Conservation (phyloP, 2,888 invertebrate genomes). For the Tetramorium bicarinatum region DNA sequence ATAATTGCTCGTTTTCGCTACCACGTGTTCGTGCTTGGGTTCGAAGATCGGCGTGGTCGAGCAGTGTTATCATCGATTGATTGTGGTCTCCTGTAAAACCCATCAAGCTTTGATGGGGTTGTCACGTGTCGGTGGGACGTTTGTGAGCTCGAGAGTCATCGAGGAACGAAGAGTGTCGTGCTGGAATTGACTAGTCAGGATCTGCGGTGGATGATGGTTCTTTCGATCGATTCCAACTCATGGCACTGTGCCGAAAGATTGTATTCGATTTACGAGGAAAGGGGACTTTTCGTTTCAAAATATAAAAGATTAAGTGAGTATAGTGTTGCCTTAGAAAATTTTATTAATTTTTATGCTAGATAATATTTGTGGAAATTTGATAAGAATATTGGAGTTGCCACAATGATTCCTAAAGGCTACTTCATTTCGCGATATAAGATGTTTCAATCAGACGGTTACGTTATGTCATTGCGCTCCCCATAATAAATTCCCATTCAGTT, state of each 20-base stretch:
- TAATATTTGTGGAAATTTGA: not conserved
- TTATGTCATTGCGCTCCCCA: not conserved
- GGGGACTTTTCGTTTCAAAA: constrained; percentile 1
- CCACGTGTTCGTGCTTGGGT: constrained; percentile 45
- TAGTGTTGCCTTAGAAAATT: not conserved
- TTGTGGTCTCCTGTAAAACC: constrained; percentile 56
- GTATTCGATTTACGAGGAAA: constrained; percentile 21
- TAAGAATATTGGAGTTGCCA: not conserved
- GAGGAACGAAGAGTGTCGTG: constrained; percentile 50
- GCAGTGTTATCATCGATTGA: constrained; percentile 55
- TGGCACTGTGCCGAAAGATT: constrained; percentile 29
- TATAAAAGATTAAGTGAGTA: constrained; percentile 32
- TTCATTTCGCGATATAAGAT: not conserved
- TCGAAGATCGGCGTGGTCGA: constrained; percentile 46
- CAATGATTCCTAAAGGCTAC: not conserved
- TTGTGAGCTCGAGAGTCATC: constrained; percentile 56
- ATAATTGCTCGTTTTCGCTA: constrained; percentile 44
- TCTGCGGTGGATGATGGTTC: constrained; percentile 47
- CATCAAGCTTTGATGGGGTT: constrained; percentile 56
- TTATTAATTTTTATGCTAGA: not conserved
- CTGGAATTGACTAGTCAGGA: constrained; percentile 50
- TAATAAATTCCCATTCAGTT: constrained; percentile 32
- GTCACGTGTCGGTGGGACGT: constrained; percentile 56
- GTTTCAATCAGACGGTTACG: not conserved
- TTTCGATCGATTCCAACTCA: constrained; percentile 41